These are phyloP conservation scores for Conomelus anceps DNA, from an alignment of 2,888 invertebrate genomes.

Conservation along the genomic window DNA sequence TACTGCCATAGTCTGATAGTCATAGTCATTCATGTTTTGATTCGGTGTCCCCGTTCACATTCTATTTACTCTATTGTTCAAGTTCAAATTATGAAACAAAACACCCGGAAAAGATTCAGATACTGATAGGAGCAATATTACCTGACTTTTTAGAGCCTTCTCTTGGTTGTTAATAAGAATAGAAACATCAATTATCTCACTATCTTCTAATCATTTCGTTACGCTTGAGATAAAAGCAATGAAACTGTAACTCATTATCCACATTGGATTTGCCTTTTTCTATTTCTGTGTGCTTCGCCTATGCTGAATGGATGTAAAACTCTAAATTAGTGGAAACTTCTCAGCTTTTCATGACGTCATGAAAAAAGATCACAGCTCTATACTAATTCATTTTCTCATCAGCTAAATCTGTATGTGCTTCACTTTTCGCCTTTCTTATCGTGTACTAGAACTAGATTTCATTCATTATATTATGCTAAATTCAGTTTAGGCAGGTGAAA, in stretches of 20 bases:
- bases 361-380: background rate
- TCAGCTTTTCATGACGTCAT: background rate
- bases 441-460: background rate
- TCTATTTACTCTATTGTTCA: background rate
- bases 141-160: background rate
- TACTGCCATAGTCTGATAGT: background rate
- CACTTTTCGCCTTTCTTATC: background rate
- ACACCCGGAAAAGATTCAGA: background rate
- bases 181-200: background rate
- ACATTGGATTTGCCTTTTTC: background rate
- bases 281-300: background rate
- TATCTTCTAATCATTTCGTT: background rate
- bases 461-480: background rate
- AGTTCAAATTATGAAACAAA: background rate
- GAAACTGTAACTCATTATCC: background rate
- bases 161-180: background rate
- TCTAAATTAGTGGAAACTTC: background rate
- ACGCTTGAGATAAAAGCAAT: background rate
- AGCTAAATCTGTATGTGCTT: background rate
- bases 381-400: background rate
- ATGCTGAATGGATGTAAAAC: background rate
- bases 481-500: background rate
- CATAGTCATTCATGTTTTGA: background rate
- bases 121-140: background rate
- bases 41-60: background rate